A percentile compares a stretch with the other conserved stretches of the same genome.
phyloP scores from a whole-genome alignment of 2,888 invertebrate species.

The Phalera bucephala region DNA sequence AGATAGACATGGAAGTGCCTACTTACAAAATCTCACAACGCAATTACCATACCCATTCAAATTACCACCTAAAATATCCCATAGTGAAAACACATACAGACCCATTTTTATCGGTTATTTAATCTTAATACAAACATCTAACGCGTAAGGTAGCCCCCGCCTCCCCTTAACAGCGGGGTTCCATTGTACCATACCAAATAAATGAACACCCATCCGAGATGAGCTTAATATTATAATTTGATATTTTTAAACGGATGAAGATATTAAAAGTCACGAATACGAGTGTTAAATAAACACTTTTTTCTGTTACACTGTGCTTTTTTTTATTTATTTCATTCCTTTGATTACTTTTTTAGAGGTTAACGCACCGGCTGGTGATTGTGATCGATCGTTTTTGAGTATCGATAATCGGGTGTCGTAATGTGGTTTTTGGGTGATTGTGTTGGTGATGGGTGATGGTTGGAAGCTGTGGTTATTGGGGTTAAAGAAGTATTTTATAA shows the following conservation, averaged over 20 bases:
- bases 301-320: constrained; percentile 45
- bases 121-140: constrained; percentile 33
- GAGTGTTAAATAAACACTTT: constrained; percentile 78
- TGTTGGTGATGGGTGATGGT: no score
- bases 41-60: constrained; percentile 10
- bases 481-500: no score
- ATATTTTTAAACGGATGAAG: constrained; percentile 81
- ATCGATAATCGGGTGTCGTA: background rate
- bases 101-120: constrained; percentile 35
- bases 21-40: no score
- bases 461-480: no score
- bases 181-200: constrained; percentile 70
- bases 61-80: constrained; percentile 10
- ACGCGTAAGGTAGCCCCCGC: constrained; percentile 27
- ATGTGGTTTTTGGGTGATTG: background rate
- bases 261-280: constrained; percentile 79
- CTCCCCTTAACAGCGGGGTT: constrained; percentile 51
- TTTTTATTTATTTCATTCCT: constrained; percentile 30
- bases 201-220: constrained; percentile 68
- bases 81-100: constrained; percentile 15
- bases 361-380: constrained; percentile 25
- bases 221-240: constrained; percentile 81
- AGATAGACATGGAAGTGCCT: no score
- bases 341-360: constrained; percentile 38
- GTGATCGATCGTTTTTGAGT: background rate